Conservation (phyloP, 1,140 invertebrate species). For the Drosophila seguyi region DNA sequence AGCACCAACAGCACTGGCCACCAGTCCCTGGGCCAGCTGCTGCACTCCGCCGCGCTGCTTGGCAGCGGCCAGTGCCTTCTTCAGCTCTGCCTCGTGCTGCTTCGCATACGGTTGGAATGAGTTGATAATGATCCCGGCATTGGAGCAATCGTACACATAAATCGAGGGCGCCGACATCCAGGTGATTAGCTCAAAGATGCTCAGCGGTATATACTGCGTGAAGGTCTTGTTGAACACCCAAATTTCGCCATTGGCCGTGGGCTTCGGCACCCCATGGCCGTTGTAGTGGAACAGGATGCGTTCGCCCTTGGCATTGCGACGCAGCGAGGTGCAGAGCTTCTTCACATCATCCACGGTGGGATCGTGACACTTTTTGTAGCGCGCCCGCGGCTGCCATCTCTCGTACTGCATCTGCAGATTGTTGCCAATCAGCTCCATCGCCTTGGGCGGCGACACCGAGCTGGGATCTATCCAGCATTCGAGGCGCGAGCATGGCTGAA, state of each 20-base stretch:
- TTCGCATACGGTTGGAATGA: constrained; percentile 96
- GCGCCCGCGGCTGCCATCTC: constrained; percentile 98
- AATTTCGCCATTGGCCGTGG: constrained; percentile 99
- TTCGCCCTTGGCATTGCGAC: constrained; percentile 99
- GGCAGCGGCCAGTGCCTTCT: constrained; percentile 86
- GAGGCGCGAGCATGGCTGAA: constrained; percentile 96
- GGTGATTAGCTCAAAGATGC: constrained; percentile 98
- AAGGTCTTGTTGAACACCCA: constrained; percentile 99
- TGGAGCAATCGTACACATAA: constrained; percentile 99
- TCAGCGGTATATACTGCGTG: constrained; percentile 99
- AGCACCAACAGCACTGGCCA: neutral
- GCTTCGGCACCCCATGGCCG: constrained; percentile 99
- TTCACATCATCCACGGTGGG: constrained; percentile 99
- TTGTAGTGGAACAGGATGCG: constrained; percentile 99
- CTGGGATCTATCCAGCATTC: constrained; percentile 99
- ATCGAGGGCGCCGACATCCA: constrained; percentile 99
- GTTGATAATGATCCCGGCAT: constrained; percentile 98
- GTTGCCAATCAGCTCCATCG: constrained; percentile 95
- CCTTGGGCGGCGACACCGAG: constrained; percentile 95
- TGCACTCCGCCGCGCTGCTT: constrained; percentile 31
- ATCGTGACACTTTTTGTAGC: constrained; percentile 98
- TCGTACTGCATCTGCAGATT: constrained; percentile 98
- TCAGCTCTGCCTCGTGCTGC: constrained; percentile 95
- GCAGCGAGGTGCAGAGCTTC: constrained; percentile 96
- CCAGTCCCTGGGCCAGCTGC: constrained; percentile 1